phyloP scores from a whole-genome alignment of 2,113 vertebrate genomes.

The Amia ocellicauda region DNA sequence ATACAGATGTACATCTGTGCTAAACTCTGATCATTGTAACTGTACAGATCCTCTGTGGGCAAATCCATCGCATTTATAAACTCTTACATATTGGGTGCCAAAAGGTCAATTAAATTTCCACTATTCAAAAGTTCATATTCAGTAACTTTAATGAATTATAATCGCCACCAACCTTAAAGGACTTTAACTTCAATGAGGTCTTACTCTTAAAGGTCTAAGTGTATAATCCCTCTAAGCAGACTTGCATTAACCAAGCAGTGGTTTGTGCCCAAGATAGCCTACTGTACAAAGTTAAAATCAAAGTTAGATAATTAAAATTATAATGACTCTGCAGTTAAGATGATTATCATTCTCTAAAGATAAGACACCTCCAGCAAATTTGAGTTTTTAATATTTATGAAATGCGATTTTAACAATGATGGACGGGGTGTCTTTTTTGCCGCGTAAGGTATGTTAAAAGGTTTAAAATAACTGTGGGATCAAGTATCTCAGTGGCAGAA shows the following conservation, averaged over 20 bases:
- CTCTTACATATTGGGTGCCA: background rate
- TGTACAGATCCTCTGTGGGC: background rate
- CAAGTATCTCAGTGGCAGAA: slow-evolving; percentile 48
- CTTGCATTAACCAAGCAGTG: slow-evolving; percentile 33
- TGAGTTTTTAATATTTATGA: slow-evolving; percentile 60
- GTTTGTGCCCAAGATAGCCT: slow-evolving; percentile 47
- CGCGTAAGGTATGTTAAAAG: slow-evolving; percentile 37
- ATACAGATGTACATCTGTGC: background rate
- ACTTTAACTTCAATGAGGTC: slow-evolving; percentile 40
- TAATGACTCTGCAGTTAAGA: slow-evolving; percentile 61
- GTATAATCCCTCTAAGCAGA: slow-evolving; percentile 43
- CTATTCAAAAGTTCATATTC: background rate
- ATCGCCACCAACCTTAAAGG: background rate
- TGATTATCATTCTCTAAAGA: slow-evolving; percentile 58
- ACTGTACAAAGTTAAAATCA: slow-evolving; percentile 49
- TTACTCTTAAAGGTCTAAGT: slow-evolving; percentile 51
- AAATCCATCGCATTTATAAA: slow-evolving; percentile 4
- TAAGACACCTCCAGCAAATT: slow-evolving; percentile 61
- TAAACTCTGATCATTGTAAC: slow-evolving; percentile 2
- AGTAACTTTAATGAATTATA: background rate
- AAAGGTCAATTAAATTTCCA: background rate
- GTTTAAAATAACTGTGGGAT: slow-evolving; percentile 57
- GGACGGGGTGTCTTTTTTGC: slow-evolving; percentile 21
- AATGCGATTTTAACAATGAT: slow-evolving; percentile 50
- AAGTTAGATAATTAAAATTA: slow-evolving; percentile 64